phyloP scores from a whole-genome alignment of 2,113 vertebrate genomes.

The Salvator merianae region DNA sequence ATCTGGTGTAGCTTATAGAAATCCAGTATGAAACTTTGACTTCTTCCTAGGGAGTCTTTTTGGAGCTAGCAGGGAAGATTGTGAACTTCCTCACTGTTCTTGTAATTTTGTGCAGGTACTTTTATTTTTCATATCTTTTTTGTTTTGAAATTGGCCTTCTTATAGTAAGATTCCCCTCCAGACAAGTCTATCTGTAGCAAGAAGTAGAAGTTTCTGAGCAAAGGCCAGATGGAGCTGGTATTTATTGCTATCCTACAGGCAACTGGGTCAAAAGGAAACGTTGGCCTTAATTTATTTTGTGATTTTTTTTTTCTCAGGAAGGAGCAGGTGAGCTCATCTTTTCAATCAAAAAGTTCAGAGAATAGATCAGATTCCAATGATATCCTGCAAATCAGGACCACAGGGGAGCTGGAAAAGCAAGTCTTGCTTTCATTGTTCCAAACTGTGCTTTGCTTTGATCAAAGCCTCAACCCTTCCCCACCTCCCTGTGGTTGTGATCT shows the following conservation, averaged over 20 bases:
- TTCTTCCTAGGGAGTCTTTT: conserved; percentile 48
- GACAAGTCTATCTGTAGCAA: background rate
- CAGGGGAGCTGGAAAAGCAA: background rate
- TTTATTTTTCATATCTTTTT: background rate
- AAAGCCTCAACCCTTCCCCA: too few species aligned
- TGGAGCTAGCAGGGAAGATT: conserved; percentile 55
- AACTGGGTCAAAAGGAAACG: background rate
- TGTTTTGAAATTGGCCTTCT: background rate
- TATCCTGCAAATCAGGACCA: too few species aligned
- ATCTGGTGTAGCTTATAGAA: conserved; percentile 63
- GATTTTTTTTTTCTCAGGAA: background rate
- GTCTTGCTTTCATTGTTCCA: background rate
- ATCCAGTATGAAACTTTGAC: conserved; percentile 44
- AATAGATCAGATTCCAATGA: background rate
- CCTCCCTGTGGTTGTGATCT: too few species aligned
- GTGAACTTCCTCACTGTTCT: conserved; percentile 47
- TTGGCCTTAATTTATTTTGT: background rate
- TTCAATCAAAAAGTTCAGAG: background rate
- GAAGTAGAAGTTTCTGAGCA: background rate
- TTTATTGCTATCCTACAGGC: background rate
- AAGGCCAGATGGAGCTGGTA: background rate
- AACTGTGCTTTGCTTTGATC: too few species aligned
- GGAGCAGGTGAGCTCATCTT: background rate
- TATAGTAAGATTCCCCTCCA: too few species aligned
- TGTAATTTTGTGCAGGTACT: background rate